Evolutionary conservation across 2,888 invertebrate genomes (phyloP), one percentile per base, ranked within the genome.

Genomic region (Melitaea athalia): DNA sequence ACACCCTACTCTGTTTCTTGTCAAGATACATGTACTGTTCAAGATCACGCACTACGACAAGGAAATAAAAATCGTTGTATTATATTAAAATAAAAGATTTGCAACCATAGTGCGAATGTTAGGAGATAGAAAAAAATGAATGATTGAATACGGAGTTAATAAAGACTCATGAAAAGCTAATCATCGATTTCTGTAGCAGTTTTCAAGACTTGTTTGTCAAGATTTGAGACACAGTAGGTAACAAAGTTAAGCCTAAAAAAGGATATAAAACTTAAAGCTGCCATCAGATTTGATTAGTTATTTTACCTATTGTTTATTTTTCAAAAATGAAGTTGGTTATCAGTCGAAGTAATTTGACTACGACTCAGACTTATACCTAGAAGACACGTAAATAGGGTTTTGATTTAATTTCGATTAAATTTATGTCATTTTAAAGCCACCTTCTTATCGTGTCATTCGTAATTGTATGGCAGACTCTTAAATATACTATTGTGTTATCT

Each of bases 161-260:
- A 59, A 65, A 50, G 14, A 49, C 61, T 59, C 53, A 69, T 71
- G 71, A 53, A 64, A 71, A 71, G 71, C 69, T 71, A 69, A 72
- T 67, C 62, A 67, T 69, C 52, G 69, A 64, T 55, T 72, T 67
- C 15, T 57, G 49, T 61, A 64, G 59, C 66, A 42, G 60, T 31
- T 60, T 47, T 61, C 55, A 62, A 62, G 63, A 69, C 71, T 69
- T 69, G 69, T 72, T 72, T 64, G 71, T 66, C 67, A 60, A 63
- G 71, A 72, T 69, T 69, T 33, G 50, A 67, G 59, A 53, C 64
- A 70, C 50, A 62, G 62, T 71, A 53, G 53, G 67, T 72, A 69
- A 64, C 67, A 69, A 69, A 67, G 59, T 59, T 59, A 55, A 66
- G 61, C 59, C 50, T 43, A 59, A 60, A 52, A n/a, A 50, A 63